Base-by-base conservation (phyloP, 2,797 vertebrate species). In the Girardinus metallicus region DNA sequence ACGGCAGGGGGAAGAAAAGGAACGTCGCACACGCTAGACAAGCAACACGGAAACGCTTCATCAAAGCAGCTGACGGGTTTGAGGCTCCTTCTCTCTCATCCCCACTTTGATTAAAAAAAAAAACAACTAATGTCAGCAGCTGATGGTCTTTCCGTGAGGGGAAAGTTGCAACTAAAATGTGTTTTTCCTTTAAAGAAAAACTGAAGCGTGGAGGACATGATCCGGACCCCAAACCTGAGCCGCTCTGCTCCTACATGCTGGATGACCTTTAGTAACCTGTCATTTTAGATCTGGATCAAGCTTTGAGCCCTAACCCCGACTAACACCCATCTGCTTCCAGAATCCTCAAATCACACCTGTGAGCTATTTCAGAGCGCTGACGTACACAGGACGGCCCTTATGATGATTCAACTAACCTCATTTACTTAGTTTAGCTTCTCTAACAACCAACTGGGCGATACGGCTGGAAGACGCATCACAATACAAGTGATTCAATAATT, bases 351-450 rank as follows among this genome's bases (percentile, higher is more conserved):
- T 91, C 94, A 88, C 94, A 95, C 95, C 95, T 94, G 94, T 92
- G 93, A 94, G 94, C 93, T 92, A 95, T 95, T 95, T 94, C 90
- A 80, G 82, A 91, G 90, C 89, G 93, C 93, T 89, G 87, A 41
- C 87, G 84, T 85, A 85, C 12, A 6, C 26, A 44, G n/a, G 1
- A 41, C 41, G 23, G 12, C 68, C 86, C 86, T 53, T 85, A 88
- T 89, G 73, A 55, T 75, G 81, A 15, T 43, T 70, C 21, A 43
- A 43, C 66, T 43, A 15, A 43, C 4, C 39, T 43, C 66, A 26
- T n/a, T 41, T 26, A 26, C 6, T 12, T 13, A 26, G 36, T 68
- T 68, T 34, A 41, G 21, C 29, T 68, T 68, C 36, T 23, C 34
- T 5, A 68, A 43, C 64, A 26, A 68, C 64, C 29, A 13, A 13